Base-by-base conservation (phyloP, 1,140 invertebrate genomes). In the Xylocopa sonorina region DNA sequence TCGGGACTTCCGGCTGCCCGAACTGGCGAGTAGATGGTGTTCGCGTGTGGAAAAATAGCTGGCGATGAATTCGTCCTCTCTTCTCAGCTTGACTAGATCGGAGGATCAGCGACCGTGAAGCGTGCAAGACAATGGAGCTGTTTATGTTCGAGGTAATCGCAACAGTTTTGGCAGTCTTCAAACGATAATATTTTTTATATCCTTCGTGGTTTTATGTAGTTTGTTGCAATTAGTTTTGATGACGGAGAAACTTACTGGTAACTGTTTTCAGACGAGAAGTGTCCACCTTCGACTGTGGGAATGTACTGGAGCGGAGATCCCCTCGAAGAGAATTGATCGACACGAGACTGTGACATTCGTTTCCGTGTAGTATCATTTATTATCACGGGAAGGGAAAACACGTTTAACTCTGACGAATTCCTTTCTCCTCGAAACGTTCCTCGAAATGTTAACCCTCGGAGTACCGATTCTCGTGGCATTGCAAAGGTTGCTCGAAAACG, bases 151-250 rank as follows among this genome's bases (percentile, higher is more conserved):
- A 27, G 71, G 34, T n/a, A 69, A 53, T n/a, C 67, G 62, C 46
- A 43, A 66, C 41, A 66, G 48, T 67, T n/a, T 67, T 75, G 73
- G 73, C 73, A 75, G 73, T 75, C 41, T 75, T 55, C 24, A 66
- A 48, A 66, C 63, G 63, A 48, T 48, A 29, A 48, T 32, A 32
- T 14, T 21, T 46, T 48, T 48, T 46, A 46, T 48, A 14, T 12
- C 34, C 18, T 48, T 27, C 10, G n/a, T 29, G 62, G n/a, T 66
- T 27, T 48, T 16, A 29, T 66, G n/a, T 48, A 66, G 29, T 48
- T 32, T 32, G 41, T 66, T 66, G 43, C 43, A 66, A 48, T 48
- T 29, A 24, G n/a, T n/a, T n/a, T n/a, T n/a, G 16, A 27, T 10
- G 43, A 66, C 7, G 43, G 5, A 48, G 18, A 48, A 32, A 66